Conservation (phyloP, 2,888 invertebrate genomes). For the Linyphia triangularis region DNA sequence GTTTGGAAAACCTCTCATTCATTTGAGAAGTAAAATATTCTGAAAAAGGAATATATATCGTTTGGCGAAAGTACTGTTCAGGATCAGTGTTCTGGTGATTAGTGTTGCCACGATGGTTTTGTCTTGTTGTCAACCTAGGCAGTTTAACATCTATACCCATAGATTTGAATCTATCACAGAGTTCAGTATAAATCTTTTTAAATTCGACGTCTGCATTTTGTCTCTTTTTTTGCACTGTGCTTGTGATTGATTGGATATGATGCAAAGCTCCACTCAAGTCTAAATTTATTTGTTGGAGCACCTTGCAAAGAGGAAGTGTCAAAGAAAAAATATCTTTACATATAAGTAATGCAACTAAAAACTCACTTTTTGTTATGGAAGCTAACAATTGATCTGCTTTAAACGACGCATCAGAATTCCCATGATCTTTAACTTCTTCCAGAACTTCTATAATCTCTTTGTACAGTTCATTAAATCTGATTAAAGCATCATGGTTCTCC, state of each 20-base stretch:
- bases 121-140: background rate
- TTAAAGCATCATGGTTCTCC: background rate
- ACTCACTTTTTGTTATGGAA: background rate
- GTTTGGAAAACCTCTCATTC: background rate
- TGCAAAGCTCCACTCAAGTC: background rate
- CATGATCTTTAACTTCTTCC: background rate
- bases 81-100: background rate
- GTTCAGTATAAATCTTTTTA: background rate
- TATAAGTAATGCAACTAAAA: background rate
- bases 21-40: background rate
- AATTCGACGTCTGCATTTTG: background rate
- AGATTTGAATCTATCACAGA: background rate
- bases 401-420: background rate
- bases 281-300: background rate
- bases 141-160: background rate
- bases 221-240: background rate
- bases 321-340: background rate
- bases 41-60: background rate
- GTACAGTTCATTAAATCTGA: background rate
- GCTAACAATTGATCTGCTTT: background rate
- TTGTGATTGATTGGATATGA: background rate
- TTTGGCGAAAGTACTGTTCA: background rate
- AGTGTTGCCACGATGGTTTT: background rate
- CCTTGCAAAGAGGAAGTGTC: background rate
- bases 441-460: background rate